A percentile compares a stretch with the other conserved stretches of the same genome.
Conservation (phyloP, 2,888 invertebrate species). For the Biston betularia region DNA sequence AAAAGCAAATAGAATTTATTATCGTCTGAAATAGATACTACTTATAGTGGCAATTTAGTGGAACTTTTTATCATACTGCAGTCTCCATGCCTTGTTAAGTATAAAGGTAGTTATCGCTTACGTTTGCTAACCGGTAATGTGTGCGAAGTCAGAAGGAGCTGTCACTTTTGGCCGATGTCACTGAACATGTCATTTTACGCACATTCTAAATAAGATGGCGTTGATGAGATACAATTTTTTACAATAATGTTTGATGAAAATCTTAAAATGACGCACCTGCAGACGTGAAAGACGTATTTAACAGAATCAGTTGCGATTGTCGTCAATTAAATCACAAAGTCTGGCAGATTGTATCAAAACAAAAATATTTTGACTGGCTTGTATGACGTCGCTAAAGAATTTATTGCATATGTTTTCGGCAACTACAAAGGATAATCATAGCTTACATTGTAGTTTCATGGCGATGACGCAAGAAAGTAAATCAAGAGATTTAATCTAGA, state of each 20-base stretch:
- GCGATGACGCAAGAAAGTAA: slow-evolving; percentile 12
- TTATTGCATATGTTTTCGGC: background rate
- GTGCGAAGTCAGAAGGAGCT: slow-evolving; percentile 10
- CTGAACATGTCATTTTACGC: slow-evolving; percentile 6
- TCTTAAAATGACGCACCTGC: slow-evolving; percentile 19
- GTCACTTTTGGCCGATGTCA: background rate
- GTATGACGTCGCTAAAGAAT: slow-evolving; percentile 49
- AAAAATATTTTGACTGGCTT: slow-evolving; percentile 24
- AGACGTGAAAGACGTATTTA: slow-evolving; percentile 33
- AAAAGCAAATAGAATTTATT: slow-evolving; percentile 53
- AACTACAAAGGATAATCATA: background rate
- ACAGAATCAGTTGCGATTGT: slow-evolving; percentile 17
- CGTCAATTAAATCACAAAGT: slow-evolving; percentile 21
- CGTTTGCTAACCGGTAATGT: slow-evolving; percentile 43
- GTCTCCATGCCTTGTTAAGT: slow-evolving; percentile 40
- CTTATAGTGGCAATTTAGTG: slow-evolving; percentile 29
- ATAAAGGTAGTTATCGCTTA: slow-evolving; percentile 33
- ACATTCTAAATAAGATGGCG: background rate
- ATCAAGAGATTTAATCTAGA: background rate
- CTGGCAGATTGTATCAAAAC: slow-evolving; percentile 22
- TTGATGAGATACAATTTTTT: slow-evolving; percentile 14
- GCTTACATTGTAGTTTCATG: background rate
- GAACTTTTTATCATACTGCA: slow-evolving; percentile 42
- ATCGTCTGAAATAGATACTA: slow-evolving; percentile 41
- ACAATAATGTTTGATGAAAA: slow-evolving; percentile 15